These are phyloP conservation scores for Rhinolophus ferrumequinum DNA, from an alignment of 2,113 vertebrate genomes.

Conservation along the genomic window DNA sequence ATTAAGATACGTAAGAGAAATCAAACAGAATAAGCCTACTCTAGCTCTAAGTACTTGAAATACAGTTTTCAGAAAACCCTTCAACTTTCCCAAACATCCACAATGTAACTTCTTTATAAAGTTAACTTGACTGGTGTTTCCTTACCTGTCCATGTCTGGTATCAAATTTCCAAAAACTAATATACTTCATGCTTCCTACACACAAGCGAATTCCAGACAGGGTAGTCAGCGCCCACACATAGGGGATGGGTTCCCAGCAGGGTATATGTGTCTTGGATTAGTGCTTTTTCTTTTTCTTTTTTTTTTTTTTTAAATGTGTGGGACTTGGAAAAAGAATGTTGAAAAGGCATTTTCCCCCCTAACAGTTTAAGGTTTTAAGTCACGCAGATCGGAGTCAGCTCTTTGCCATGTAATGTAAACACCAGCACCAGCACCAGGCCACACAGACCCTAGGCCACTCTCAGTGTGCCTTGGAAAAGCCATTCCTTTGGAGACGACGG, in stretches of 20 bases:
- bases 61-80: neutral
- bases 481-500: neutral
- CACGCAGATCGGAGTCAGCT: conserved; percentile 69
- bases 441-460: neutral
- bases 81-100: conserved; percentile 35
- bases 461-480: neutral
- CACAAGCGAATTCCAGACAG: conserved; percentile 72
- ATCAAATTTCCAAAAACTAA: conserved; percentile 68
- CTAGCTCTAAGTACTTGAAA: conserved; percentile 19
- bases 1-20: neutral
- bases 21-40: neutral
- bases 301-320: conserved; percentile 50
- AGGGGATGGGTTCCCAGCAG: conserved; percentile 64
- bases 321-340: conserved; percentile 73
- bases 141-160: conserved; percentile 63
- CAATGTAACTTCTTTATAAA: conserved; percentile 54
- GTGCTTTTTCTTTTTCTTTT: neutral
- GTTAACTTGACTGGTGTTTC: conserved; percentile 29
- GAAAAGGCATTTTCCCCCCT: conserved; percentile 66
- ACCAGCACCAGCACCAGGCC: neutral
- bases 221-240: conserved; percentile 57
- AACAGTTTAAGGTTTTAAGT: conserved; percentile 71
- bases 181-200: conserved; percentile 66
- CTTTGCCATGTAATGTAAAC: conserved; percentile 54
- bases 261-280: conserved; percentile 59